Conservation (phyloP, 2,113 vertebrate species). For the Sarotherodon lohbergeri region DNA sequence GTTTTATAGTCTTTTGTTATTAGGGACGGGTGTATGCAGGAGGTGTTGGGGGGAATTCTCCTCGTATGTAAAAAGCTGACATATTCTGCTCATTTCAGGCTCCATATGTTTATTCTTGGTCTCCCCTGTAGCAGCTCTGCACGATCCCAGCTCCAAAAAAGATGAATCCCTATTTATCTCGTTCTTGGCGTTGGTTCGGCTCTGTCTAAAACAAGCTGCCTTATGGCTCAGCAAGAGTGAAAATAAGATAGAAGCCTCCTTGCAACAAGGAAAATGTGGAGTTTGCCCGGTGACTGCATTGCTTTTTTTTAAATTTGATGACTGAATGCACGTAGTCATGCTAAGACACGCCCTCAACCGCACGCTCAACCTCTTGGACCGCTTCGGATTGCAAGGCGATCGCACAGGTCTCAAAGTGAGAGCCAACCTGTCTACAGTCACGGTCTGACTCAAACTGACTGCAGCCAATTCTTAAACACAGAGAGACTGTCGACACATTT, state of each 20-base stretch:
- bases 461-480: background rate
- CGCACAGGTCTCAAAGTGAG: background rate
- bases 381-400: no score
- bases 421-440: background rate
- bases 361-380: background rate
- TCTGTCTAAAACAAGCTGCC: background rate
- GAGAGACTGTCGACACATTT: background rate
- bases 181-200: background rate
- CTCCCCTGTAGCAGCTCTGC: background rate
- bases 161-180: background rate
- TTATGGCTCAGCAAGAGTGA: background rate
- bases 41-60: background rate
- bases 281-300: background rate
- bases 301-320: background rate
- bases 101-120: background rate
- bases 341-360: background rate
- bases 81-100: background rate
- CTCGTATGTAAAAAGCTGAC: background rate
- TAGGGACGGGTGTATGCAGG: background rate
- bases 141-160: background rate
- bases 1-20: background rate
- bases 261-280: background rate
- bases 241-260: background rate
- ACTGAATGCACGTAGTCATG: fast-evolving
- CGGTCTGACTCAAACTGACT: background rate